Evolutionary conservation across 2,888 invertebrate genomes (phyloP), one percentile per base, ranked within the genome.

Genomic region (Coronaproctus castanopsis): DNA sequence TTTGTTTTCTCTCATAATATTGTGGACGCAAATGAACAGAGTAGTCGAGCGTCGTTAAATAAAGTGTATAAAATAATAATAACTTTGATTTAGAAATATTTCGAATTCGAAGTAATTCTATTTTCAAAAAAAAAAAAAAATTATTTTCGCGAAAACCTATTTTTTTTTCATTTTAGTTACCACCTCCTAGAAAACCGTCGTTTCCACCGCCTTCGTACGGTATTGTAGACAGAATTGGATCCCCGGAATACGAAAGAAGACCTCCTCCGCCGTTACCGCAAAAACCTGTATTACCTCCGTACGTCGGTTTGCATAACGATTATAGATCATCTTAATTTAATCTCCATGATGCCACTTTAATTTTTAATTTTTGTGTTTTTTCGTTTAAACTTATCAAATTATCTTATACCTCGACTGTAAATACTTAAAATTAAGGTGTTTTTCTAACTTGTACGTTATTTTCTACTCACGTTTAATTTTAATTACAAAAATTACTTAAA

Each of bases 241-340:
- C 58, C 22, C 22, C 52, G n/a, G 55, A 59, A 23, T 59, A 24
- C 36, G 36, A 51, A n/a, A 52, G 53, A 24, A 50, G 52, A 24
- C 49, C 24, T 18, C 59, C 55, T 2, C 59, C 59, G 19, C 24
- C 55, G n/a, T 52, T 59, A 14, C 59, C 59, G 8, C 55, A 59
- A 14, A 59, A 59, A 51, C 59, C 59, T 18, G 55, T 59, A 51
- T 51, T 59, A 52, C 59, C 59, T n/a, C 59, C 59, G 8, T 59
- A 59, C 24, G 55, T 59, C 55, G 59, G 59, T 20, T 48, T 59
- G 19, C 59, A 59, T 52, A 52, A 59, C 21, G 59, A 59, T 48
- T 55, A 59, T 19, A 23, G 59, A 24, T 59, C 59, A 24, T 59
- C 59, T 19, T 52, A 58, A 58, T 53, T 36, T 23, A 36, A 36